Evolutionary conservation across 1,140 invertebrate species (phyloP), one percentile per base, ranked within the genome.

Genomic region (Lucilia cuprina): DNA sequence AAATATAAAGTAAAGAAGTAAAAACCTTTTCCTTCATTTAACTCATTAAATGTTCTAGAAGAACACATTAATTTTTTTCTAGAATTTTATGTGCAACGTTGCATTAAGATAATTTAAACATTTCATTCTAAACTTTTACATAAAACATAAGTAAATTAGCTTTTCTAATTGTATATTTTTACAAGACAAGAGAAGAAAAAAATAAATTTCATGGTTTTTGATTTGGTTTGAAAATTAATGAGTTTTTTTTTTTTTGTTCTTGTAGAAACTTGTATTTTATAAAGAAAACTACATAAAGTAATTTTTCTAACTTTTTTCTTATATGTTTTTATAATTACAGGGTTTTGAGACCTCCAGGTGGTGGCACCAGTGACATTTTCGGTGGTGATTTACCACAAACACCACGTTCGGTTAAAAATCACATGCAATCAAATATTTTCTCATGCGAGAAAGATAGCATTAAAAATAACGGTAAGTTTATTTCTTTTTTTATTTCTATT

Each of bases 291-390:
- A 70, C n/a, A 70, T n/a, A 65, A 70, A 70, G n/a, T 70, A 21
- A 74, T 74, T 47, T 21, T 10, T 8, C 80, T 55, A 41, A 41
- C 50, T 82, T 25, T 82, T 86, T 85, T 41, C 9, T 83, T 80
- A 41, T 83, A 5, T n/a, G n/a, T 70, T 30, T 30, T 30, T 30
- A 25, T 70, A 70, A 70, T 70, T 70, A 70, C 84, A 94, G 93
- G 88, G 93, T 94, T 50, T 87, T 93, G 83, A 92, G 92, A 87
- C 92, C 93, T 74, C 93, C 93, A 84, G 93, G 93, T 84, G 93
- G 93, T 86, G 93, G 92, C 75, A 92, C 91, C 70, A 93, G 92
- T 87, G 92, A 93, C 87, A 92, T 93, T 85, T 93, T 93, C 75
- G 90, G 89, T 77, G 86, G 88, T 83, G 88, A 90, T 77, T 84